Percentiles rank a stretch among this genome's conserved stretches.
Conservation (phyloP, 1,140 invertebrate species). For the Myzus persicae region DNA sequence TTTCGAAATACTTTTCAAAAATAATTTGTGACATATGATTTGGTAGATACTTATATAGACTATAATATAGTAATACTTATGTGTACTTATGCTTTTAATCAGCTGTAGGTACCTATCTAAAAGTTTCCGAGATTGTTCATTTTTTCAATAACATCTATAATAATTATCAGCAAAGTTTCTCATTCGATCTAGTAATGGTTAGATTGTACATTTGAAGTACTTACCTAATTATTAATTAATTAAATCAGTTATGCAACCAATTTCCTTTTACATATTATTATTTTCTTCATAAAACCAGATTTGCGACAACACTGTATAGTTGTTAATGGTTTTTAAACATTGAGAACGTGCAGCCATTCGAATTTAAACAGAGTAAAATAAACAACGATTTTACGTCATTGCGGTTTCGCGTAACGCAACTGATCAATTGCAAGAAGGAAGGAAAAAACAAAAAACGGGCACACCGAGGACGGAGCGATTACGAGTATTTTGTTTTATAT, state of each 20-base stretch:
- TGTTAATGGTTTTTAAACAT: neutral
- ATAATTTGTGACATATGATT: neutral
- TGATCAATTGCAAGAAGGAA: slow-evolving; percentile 16
- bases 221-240: neutral
- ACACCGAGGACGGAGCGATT: neutral
- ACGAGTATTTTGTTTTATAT: neutral
- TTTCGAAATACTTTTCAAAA: neutral
- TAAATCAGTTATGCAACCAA: neutral
- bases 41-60: neutral
- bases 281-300: slow-evolving; percentile 8
- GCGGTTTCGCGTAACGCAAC: neutral
- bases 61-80: no score
- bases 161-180: neutral
- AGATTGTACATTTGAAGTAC: neutral
- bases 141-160: neutral
- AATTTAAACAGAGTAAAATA: neutral
- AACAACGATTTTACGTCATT: slow-evolving; percentile 37
- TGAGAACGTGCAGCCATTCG: neutral
- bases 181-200: neutral
- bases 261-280: neutral
- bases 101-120: no score
- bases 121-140: neutral
- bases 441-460: neutral
- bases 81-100: no score
- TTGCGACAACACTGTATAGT: neutral